Evolutionary conservation across 2,888 invertebrate species (phyloP).

Genomic region (Drosophila anomelani): DNA sequence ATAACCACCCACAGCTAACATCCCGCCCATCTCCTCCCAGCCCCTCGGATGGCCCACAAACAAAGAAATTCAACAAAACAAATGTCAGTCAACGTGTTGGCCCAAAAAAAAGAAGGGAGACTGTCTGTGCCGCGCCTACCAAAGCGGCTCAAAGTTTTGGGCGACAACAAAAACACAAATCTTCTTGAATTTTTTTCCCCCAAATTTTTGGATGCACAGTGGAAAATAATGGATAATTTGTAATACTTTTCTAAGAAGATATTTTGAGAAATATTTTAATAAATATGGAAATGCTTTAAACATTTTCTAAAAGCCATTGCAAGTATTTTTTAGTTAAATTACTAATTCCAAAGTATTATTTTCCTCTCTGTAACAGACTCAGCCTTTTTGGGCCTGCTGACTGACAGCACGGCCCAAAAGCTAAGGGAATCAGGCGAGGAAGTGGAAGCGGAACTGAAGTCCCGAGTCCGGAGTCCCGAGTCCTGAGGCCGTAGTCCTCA

Average conservation of each 20-base stretch:
- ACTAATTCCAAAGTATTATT: accelerated
- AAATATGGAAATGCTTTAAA: background rate
- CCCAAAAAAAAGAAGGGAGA: constrained; percentile 15
- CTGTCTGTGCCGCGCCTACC: constrained; percentile 61
- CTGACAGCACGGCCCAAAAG: constrained; percentile 41
- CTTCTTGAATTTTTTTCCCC: constrained; percentile 26
- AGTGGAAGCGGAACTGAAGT: constrained; percentile 19
- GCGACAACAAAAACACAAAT: constrained; percentile 49
- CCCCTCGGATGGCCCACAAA: constrained; percentile 2
- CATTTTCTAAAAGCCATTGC: no score
- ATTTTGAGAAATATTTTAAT: background rate
- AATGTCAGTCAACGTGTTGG: constrained; percentile 60
- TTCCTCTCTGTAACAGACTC: constrained; percentile 5
- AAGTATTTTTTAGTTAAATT: no score
- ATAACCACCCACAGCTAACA: constrained; percentile 9
- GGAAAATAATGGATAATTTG: background rate
- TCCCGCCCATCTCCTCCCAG: background rate
- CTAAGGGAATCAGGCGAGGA: constrained; percentile 14
- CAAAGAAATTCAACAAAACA: constrained; percentile 57
- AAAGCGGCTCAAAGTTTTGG: constrained; percentile 60
- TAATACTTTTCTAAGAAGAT: no score
- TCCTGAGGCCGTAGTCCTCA: constrained; percentile 20
- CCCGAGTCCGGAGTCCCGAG: constrained; percentile 8
- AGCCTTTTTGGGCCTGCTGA: constrained; percentile 29
- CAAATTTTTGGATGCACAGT: constrained; percentile 9